A percentile compares a stretch with the other conserved stretches of the same genome.
Evolutionary conservation across 2,113 vertebrate species (phyloP).

Genomic region (Phocoena phocoena): DNA sequence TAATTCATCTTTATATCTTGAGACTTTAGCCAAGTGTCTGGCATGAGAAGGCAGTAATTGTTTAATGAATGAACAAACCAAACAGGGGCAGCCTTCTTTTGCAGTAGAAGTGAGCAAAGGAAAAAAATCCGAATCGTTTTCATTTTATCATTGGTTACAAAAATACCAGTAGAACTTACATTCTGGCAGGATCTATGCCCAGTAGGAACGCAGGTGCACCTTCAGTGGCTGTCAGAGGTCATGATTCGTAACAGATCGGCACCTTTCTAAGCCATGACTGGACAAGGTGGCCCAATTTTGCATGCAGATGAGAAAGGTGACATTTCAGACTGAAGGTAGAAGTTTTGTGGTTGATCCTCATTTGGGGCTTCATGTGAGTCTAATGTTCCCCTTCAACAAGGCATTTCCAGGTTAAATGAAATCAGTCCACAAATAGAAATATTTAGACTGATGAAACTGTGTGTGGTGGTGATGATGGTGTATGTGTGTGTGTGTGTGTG

Average conservation of each 20-base stretch:
- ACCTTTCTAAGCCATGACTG: background rate
- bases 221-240: background rate
- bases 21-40: background rate
- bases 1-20: background rate
- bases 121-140: background rate
- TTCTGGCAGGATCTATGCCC: background rate
- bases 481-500: background rate
- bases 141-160: background rate
- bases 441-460: background rate
- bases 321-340: background rate
- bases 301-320: background rate
- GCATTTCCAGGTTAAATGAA: background rate
- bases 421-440: background rate
- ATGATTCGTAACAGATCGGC: background rate
- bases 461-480: background rate
- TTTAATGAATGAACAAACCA: constrained; percentile 18
- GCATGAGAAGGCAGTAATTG: background rate
- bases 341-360: background rate
- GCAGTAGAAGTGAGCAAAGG: background rate
- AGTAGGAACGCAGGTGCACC: background rate
- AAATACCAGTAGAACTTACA: background rate
- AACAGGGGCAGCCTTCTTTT: background rate
- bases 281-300: background rate
- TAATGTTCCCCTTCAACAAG: background rate
- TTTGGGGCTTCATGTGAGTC: background rate